Evolutionary conservation across 1,140 invertebrate species (phyloP), one percentile per base, ranked within the genome.

Genomic region (Drosophila sproati): DNA sequence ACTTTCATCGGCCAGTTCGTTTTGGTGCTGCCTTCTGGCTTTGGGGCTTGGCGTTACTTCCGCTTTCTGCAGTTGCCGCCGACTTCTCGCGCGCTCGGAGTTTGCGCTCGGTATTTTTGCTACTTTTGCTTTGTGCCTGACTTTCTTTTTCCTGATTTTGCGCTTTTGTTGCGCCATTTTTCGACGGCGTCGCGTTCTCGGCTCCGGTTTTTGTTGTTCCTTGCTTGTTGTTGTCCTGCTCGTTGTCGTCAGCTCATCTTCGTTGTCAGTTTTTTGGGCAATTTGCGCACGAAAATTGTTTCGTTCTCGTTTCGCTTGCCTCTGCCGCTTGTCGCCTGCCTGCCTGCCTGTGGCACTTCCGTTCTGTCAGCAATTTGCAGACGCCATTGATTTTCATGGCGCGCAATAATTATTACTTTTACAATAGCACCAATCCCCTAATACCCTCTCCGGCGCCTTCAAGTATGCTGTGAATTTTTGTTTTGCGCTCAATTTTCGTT

Each of bases 21-120:
- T 88, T 82, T 88, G 74, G 6, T 50, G 51, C 50, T 47, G 50
- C 37, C 45, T 73, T 73, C 32, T 54, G 71, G 57, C 29, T 47
- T 67, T 61, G 69, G 78, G 62, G 78, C 78, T 77, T 74, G 39
- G 45, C 63, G 64, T 78, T 81, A 88, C 75, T 86, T 80, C 87
- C 76, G 79, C 69, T 78, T 72, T 73, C 70, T 45, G 54, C 70
- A 48, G 72, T 69, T 61, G 63, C 47, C 43, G 56, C 73, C 73
- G 70, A 51, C 51, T 75, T 66, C 48, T 67, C 55, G 62, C 54
- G 69, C 73, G 20, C 20, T 20, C 20, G 39, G 80, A 80, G 85
- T 88, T 83, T 88, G 83, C 83, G 85, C 83, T 89, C 80, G 85
- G 39, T 43, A 80, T 83, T 88, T 88, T 89, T 74, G 80, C 85